Evolutionary conservation across 2,888 invertebrate genomes (phyloP), one percentile per base, ranked within the genome.

Genomic region (Choreutis nemorana): DNA sequence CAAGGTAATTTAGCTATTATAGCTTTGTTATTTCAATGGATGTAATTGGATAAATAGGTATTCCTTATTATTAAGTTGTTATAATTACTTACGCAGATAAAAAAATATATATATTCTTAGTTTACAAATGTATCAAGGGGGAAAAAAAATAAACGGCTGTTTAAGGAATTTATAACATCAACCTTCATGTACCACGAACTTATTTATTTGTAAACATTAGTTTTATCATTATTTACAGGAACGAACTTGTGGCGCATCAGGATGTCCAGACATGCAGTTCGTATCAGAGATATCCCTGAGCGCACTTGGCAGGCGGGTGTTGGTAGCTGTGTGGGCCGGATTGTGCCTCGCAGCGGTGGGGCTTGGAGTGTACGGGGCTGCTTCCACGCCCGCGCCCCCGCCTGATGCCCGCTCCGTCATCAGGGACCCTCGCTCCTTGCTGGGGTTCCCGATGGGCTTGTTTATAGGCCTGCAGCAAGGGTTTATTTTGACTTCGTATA

Each of bases 391-490:
- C 0, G 62, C 71, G 3, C 73, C 73, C 1, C 72, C 56, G 13
- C 72, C 60, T 2, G 67, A 54, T 41, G 55, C 58, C 1, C 55
- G 61, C 26, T 64, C 73, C 2, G 45, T 68, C 2, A 35, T 86
- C 40, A 78, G 78, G 34, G 87, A 88, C 52, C 81, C 83, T 1
- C 77, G 84, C 29, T 65, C 90, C 20, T 80, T 87, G 42, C 82
- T 90, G 20, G 87, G 87, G 2, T 86, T 87, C 0, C 91, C 91
- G 0, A 80, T 91, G 63, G 88, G 89, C 3, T 77, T 90, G 23
- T 92, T 91, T 50, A 90, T 91, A 39, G 91, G 91, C 35, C 81
- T 91, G 33, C 91, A 91, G 59, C 91, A 91, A 68, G 91, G 90
- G 41, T 91, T 91, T 58, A 89, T 92, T 75, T 85, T 88, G 55